Conservation (phyloP, 2,797 vertebrate species). For the Holocentrus rufus region DNA sequence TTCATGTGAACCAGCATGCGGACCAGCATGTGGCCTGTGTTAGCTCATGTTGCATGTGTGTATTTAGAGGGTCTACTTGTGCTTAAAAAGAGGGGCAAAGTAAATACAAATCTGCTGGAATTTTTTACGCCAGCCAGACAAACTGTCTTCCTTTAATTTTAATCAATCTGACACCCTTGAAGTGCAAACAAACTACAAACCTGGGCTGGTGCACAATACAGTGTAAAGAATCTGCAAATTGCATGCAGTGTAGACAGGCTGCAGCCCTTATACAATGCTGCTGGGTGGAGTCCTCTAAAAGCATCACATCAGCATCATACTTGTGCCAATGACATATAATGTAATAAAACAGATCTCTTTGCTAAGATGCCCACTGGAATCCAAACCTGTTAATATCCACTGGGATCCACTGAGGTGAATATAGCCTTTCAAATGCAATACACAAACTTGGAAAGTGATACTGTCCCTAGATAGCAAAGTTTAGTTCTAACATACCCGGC, state of each 20-base stretch:
- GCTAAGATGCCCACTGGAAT: constrained; percentile 71
- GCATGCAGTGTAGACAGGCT: constrained; percentile 67
- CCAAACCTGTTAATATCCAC: constrained; percentile 73
- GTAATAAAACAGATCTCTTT: constrained; percentile 68
- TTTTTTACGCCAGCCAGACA: constrained; percentile 73
- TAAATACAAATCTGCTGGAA: constrained; percentile 76
- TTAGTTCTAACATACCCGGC: constrained; percentile 56
- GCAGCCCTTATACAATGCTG: constrained; percentile 50
- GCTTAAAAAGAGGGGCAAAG: constrained; percentile 70
- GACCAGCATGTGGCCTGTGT: constrained; percentile 79
- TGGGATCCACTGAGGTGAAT: constrained; percentile 72
- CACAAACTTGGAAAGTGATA: constrained; percentile 70
- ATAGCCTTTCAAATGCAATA: constrained; percentile 73
- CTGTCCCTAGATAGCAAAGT: constrained; percentile 62
- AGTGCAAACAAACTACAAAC: constrained; percentile 76
- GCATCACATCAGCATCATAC: constrained; percentile 65
- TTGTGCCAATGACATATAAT: constrained; percentile 65
- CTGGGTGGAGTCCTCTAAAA: constrained; percentile 49
- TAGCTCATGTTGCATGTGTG: constrained; percentile 81
- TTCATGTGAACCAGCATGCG: constrained; percentile 79
- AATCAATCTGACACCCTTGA: constrained; percentile 78
- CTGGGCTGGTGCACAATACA: constrained; percentile 71
- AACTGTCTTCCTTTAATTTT: constrained; percentile 76
- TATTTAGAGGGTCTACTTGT: constrained; percentile 70
- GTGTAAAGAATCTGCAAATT: constrained; percentile 71